Percentiles rank a stretch among this genome's conserved stretches.
phyloP scores from a whole-genome alignment of 1,140 invertebrate genomes.

The Drosophila kurseongensis region DNA sequence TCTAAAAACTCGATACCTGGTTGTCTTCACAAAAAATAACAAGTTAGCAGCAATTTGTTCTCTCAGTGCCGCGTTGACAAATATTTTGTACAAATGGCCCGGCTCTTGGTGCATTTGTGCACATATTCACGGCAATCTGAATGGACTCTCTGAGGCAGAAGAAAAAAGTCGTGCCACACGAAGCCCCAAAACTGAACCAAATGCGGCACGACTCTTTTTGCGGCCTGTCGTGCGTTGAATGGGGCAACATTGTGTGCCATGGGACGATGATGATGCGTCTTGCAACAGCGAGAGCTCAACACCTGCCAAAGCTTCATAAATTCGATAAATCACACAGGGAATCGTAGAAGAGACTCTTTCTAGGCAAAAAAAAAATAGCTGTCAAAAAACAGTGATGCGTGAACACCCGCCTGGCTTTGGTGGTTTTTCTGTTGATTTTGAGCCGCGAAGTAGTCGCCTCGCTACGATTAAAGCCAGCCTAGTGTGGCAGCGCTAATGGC shows the following conservation, averaged over 20 bases:
- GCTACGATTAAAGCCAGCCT: constrained; percentile 78
- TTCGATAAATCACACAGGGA: constrained; percentile 68
- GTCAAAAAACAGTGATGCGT: constrained; percentile 79
- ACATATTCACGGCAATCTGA: constrained; percentile 53
- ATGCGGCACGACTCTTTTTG: constrained; percentile 70
- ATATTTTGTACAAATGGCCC: constrained; percentile 51
- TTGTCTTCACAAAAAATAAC: background rate
- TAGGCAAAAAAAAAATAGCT: constrained; percentile 41
- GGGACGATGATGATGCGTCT: constrained; percentile 48
- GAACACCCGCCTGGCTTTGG: constrained; percentile 59
- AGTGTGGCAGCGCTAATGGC: constrained; percentile 76
- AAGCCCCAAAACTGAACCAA: constrained; percentile 77
- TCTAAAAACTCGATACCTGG: background rate
- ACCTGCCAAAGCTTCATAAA: constrained; percentile 71
- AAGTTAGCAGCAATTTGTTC: constrained; percentile 18
- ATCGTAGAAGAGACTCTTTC: constrained; percentile 14
- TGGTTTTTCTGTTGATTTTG: constrained; percentile 7
- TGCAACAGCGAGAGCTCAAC: constrained; percentile 46
- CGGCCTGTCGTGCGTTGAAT: constrained; percentile 66
- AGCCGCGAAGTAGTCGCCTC: constrained; percentile 26
- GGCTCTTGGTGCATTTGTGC: constrained; percentile 61
- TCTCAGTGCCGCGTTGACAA: constrained; percentile 43
- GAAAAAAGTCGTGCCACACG: constrained; percentile 64
- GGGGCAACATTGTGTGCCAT: constrained; percentile 70
- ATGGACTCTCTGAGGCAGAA: constrained; percentile 35